Conservation (phyloP, 2,888 invertebrate species). For the Oscheius sp. region DNA sequence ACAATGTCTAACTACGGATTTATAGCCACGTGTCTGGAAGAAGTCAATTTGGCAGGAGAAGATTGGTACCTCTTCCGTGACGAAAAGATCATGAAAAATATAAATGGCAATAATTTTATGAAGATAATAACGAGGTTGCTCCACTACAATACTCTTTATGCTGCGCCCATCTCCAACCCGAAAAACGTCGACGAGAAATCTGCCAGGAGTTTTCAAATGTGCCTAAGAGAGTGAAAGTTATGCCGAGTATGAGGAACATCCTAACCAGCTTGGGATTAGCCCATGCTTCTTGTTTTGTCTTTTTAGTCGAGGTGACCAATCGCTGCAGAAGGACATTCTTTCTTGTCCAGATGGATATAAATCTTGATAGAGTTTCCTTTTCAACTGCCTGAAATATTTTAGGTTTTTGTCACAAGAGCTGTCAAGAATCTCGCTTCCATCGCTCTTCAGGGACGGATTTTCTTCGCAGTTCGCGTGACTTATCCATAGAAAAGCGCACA, state of each 20-base stretch:
- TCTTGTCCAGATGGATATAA: constrained; percentile 1
- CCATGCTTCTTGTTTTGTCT: constrained; percentile 28
- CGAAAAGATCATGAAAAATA: constrained; percentile 29
- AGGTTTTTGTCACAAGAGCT: background rate
- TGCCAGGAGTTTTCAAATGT: background rate
- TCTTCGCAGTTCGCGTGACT: constrained; percentile 27
- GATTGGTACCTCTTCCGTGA: constrained; percentile 15
- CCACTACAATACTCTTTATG: constrained; percentile 16
- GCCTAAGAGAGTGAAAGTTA: background rate
- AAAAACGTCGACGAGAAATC: constrained; percentile 24
- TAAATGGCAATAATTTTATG: constrained; percentile 24
- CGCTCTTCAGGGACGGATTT: constrained; percentile 24
- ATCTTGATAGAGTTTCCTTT: constrained; percentile 1
- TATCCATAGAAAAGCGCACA: constrained; percentile 21
- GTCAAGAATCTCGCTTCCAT: background rate
- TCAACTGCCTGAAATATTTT: constrained; percentile 16
- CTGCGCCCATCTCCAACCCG: constrained; percentile 6
- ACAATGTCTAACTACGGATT: background rate
- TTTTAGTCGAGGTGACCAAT: constrained; percentile 18
- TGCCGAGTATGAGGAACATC: background rate
- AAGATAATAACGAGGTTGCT: constrained; percentile 12
- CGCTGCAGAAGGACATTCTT: constrained; percentile 5
- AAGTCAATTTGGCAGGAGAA: background rate
- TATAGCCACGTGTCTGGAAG: background rate
- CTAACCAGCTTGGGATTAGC: constrained; percentile 3